These are phyloP conservation scores for Sebastes kiyomatsui DNA, from an alignment of 2,797 vertebrate species.

Conservation along the genomic window DNA sequence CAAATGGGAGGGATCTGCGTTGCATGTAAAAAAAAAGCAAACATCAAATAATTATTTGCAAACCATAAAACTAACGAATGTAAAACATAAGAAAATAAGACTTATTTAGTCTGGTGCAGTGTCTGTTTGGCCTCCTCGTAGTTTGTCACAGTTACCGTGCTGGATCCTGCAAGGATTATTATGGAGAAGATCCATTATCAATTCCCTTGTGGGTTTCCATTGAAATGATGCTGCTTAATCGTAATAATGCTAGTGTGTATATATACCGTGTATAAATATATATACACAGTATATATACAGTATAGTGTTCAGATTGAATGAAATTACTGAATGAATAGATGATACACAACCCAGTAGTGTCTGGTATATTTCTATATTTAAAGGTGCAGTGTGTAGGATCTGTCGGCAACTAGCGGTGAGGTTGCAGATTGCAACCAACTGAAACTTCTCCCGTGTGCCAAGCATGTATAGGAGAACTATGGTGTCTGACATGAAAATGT, in stretches of 20 bases:
- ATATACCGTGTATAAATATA: too few species aligned
- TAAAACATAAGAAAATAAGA: background rate
- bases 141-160: background rate
- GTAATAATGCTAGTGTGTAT: background rate
- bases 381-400: too few species aligned
- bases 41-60: background rate
- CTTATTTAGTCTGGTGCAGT: background rate
- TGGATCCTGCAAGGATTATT: background rate
- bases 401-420: too few species aligned
- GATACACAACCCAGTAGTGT: background rate
- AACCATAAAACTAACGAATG: background rate
- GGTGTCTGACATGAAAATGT: too few species aligned
- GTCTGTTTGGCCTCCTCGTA: background rate
- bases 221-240: conserved; percentile 29
- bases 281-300: too few species aligned
- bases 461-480: too few species aligned
- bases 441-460: too few species aligned
- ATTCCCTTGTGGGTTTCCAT: conserved; percentile 22
- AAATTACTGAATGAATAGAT: too few species aligned
- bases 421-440: too few species aligned
- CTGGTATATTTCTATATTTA: background rate
- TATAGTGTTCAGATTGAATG: too few species aligned
- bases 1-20: background rate
- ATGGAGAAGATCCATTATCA: conserved; percentile 1
- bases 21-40: background rate